Conservation (phyloP, 1,140 invertebrate genomes). For the Delia radicum region DNA sequence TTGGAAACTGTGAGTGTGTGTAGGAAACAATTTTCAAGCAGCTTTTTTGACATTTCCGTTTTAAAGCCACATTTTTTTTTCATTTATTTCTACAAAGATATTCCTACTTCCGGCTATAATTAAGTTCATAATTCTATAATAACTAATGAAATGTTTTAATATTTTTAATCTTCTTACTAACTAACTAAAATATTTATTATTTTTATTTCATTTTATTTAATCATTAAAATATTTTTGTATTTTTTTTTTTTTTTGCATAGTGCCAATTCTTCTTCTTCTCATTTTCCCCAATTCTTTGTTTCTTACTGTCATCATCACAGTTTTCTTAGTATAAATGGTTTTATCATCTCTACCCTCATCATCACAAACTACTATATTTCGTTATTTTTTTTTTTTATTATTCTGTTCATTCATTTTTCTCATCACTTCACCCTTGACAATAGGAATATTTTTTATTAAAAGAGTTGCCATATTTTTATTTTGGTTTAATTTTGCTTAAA, state of each 20-base stretch:
- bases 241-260: background rate
- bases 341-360: background rate
- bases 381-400: background rate
- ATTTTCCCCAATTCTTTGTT: background rate
- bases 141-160: too few relatives aligned
- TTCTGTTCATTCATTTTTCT: constrained; percentile 19
- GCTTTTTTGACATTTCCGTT: constrained; percentile 14
- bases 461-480: background rate
- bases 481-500: too few relatives aligned
- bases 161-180: too few relatives aligned
- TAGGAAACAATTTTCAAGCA: background rate
- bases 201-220: too few relatives aligned
- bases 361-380: background rate
- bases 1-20: background rate
- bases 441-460: too few relatives aligned
- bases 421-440: constrained; percentile 9
- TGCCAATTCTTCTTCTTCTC: background rate
- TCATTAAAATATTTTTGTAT: background rate
- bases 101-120: background rate
- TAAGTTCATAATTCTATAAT: background rate
- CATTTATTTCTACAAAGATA: background rate
- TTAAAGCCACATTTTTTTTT: background rate
- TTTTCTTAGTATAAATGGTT: background rate
- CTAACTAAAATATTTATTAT: too few relatives aligned
- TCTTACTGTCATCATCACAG: constrained; percentile 6